Evolutionary conservation across 2,113 vertebrate species (phyloP).

Genomic region (Castor canadensis): DNA sequence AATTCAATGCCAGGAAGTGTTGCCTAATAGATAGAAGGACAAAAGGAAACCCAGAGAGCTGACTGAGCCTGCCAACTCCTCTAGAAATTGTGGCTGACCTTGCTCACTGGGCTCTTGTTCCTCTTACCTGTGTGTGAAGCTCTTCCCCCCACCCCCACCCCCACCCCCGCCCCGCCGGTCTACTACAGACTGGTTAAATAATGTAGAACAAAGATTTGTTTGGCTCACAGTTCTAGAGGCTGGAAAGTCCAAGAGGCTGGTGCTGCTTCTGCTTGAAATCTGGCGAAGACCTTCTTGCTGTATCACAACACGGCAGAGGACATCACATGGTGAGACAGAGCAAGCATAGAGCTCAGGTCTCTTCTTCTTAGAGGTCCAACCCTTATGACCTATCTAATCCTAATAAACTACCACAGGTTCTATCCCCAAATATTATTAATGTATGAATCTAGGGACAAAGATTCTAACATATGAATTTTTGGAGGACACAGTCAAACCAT

Average conservation of each 20-base stretch:
- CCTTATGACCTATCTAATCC: neutral
- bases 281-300: neutral
- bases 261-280: neutral
- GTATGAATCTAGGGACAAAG: neutral
- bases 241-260: neutral
- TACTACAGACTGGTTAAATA: no score
- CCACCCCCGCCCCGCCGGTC: neutral
- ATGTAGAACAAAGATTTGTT: no score
- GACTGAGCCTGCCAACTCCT: neutral
- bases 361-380: neutral
- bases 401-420: neutral
- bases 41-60: neutral
- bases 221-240: neutral
- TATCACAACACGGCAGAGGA: neutral
- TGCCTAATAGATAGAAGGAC: slow-evolving; percentile 19
- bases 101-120: neutral
- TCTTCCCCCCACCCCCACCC: neutral
- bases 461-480: neutral
- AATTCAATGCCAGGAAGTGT: slow-evolving; percentile 61
- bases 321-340: neutral
- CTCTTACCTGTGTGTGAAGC: neutral
- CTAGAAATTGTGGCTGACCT: neutral
- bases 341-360: neutral
- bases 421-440: neutral
- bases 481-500: neutral